Base-by-base conservation (phyloP, 2,113 vertebrate species). In the Xerus inauris region DNA sequence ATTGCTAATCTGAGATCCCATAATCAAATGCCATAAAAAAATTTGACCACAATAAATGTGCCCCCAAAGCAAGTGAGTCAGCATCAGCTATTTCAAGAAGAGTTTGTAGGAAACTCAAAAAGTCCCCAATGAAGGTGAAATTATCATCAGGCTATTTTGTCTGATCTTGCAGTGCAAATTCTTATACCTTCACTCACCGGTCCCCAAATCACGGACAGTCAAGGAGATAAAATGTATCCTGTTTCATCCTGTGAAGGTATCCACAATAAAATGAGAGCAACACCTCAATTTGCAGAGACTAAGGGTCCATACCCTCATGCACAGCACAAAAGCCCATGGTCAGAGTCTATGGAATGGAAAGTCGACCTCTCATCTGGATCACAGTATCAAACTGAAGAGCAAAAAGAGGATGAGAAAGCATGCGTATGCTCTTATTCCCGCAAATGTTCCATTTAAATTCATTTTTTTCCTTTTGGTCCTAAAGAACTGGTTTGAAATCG, bases 31-130 rank as follows among this genome's bases (percentile, higher is more conserved):
- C 45, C 76, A 75, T 5, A n/a, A 96, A 87, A 91, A 94, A 80
- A 35, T 5, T 86, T 94, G 89, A 71, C 64, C 80, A 91, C 45
- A 89, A 17, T 79, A 51, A 94, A 19, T 76, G 26, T 91, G 42
- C 94, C 75, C 73, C 62, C 38, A 64, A 69, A 93, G 91, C 54
- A 67, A 95, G 49, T 95, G 91, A 96, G 51, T 97, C 95, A 97
- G 93, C 93, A 91, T 73, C 49, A 65, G 93, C 87, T 94, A 75
- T 97, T 97, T 96, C 54, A 83, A 81, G 72, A 94, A 17, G 59
- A 93, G 69, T 83, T 77, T 94, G 22, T 47, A 91, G 65, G 64
- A 26, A 94, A 22, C 19, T 72, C 65, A 49, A 95, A 86, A 80
- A 82, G 35, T 86, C 62, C 20, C 47, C 79, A 71, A 5, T 24